Evolutionary conservation across 2,797 vertebrate species (phyloP), one percentile per base, ranked within the genome.

Genomic region (Fratercula arctica): DNA sequence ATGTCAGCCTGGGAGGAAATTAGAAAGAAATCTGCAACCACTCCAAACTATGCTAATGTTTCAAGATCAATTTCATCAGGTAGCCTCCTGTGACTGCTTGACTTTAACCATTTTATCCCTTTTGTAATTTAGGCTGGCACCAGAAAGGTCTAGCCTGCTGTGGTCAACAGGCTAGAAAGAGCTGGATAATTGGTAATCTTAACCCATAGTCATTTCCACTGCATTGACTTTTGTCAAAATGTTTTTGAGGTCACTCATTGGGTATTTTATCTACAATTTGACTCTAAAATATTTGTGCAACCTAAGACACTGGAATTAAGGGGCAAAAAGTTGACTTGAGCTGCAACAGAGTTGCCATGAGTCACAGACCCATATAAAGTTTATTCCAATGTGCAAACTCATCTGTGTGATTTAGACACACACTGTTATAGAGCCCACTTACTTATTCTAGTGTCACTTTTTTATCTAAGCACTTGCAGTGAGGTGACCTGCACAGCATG

Each of bases 401-500:
- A 72, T 85, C 60, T 70, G 59, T 67, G 70, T 87, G 68, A 89
- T 69, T 94, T 96, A 96, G 75, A 93, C 8, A 19, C 73, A 88
- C 48, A 53, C 89, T 93, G 91, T 89, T 87, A 91, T 93, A 93
- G 66, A 68, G 13, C 11, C 67, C 84, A 89, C 87, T 94, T 61
- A 92, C 54, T 76, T 70, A 29, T n/a, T 59, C 73, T 95, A 96
- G 85, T 92, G 90, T 87, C 86, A 68, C 54, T 90, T 50, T 93
- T 73, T 91, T 60, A 76, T 89, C 84, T 94, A 92, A 97, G 83
- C 85, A 48, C 85, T 94, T 93, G 80, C 51, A 96, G 87, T 63
- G 83, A 80, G 68, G 74, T 90, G 84, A 85, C 72, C 85, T 85
- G 63, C 57, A 64, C 46, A 35, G 28, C 3, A 2, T 67, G 37